These are phyloP conservation scores for Hyles lineata DNA, from an alignment of 2,888 invertebrate genomes.

Conservation along the genomic window DNA sequence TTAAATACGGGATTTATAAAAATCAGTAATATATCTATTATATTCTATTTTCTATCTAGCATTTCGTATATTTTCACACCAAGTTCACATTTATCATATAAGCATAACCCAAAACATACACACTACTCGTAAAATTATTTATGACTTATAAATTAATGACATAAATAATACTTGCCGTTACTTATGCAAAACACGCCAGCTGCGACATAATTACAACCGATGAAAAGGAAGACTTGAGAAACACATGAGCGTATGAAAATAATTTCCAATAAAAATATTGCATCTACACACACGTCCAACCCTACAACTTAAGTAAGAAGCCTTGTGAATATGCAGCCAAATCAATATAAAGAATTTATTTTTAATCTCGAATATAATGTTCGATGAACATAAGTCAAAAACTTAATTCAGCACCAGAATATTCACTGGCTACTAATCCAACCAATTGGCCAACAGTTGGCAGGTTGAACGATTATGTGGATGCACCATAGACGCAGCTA, in stretches of 20 bases:
- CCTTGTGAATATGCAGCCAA: too few relatives aligned
- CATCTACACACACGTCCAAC: background rate
- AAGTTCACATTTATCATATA: background rate
- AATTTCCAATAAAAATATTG: background rate
- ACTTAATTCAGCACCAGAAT: too few relatives aligned
- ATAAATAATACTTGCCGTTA: constrained; percentile 16
- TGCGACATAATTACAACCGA: constrained; percentile 20
- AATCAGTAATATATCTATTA: too few relatives aligned
- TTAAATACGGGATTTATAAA: background rate
- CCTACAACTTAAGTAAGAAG: too few relatives aligned
- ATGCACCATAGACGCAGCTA: background rate
- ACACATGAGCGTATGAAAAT: background rate
- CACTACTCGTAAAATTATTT: background rate
- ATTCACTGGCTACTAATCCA: too few relatives aligned
- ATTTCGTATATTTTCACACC: background rate
- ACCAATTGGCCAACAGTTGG: background rate
- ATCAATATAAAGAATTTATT: too few relatives aligned
- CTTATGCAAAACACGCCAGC: background rate
- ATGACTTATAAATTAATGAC: constrained; percentile 9
- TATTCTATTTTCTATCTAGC: background rate
- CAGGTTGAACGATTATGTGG: constrained; percentile 1
- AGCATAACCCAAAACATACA: background rate
- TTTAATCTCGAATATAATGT: too few relatives aligned
- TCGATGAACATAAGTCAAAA: background rate
- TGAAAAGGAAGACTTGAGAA: constrained; percentile 20